Evolutionary conservation across 2,113 vertebrate genomes (phyloP).

Genomic region (Callipepla californica): DNA sequence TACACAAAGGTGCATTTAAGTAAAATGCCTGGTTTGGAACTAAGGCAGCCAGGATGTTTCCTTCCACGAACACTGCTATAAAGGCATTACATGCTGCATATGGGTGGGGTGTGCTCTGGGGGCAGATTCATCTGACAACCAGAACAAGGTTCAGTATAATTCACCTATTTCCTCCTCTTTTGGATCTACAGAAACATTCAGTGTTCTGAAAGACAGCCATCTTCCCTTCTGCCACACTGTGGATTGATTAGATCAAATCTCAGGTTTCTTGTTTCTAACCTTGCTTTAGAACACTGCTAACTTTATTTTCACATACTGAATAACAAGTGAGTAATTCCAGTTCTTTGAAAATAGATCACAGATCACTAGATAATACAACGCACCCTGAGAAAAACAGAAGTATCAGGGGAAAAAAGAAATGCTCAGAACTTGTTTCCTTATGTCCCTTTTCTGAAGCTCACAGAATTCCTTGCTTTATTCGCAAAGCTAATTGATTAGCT

Average conservation of each 20-base stretch:
- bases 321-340: background rate
- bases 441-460: background rate
- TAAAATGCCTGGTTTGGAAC: background rate
- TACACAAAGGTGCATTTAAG: background rate
- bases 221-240: constrained; percentile 8
- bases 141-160: constrained; percentile 7
- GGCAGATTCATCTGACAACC: background rate
- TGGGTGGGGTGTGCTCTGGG: background rate
- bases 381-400: background rate
- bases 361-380: background rate
- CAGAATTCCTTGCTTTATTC: background rate
- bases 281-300: background rate
- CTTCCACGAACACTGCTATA: background rate
- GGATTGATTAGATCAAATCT: background rate
- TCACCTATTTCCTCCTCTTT: background rate
- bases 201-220: background rate
- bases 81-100: background rate
- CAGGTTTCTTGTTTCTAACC: background rate
- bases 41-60: background rate
- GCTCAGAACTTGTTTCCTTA: background rate
- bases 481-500: background rate
- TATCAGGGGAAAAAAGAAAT: background rate
- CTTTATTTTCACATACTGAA: background rate
- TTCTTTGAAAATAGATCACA: background rate
- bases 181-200: background rate